Evolutionary conservation across 2,113 vertebrate genomes (phyloP).

Genomic region (Clinocottus analis): DNA sequence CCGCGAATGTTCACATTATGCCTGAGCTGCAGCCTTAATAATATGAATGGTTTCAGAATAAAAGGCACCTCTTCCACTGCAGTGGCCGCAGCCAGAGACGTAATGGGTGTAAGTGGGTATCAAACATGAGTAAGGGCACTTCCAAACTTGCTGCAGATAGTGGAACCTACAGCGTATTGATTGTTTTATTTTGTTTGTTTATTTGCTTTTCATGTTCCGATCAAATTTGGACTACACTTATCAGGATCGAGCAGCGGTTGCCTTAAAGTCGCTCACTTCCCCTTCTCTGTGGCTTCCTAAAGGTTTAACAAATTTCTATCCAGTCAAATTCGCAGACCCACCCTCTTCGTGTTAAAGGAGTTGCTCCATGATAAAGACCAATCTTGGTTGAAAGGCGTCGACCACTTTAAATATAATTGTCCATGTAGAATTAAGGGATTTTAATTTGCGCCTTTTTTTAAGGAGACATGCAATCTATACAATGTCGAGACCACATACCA

Average conservation of each 20-base stretch:
- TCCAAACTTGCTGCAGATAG: not conserved
- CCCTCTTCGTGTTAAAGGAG: too few species aligned
- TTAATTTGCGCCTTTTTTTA: not conserved
- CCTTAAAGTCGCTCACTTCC: not conserved
- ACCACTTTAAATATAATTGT: not conserved
- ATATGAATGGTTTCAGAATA: slow-evolving; percentile 17
- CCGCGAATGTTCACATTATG: slow-evolving; percentile 20
- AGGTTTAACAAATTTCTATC: not conserved
- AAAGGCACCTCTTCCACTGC: not conserved
- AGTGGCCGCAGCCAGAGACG: not conserved
- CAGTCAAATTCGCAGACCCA: not conserved
- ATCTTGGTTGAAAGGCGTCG: not conserved
- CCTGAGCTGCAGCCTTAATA: not conserved
- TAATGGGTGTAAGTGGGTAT: not conserved
- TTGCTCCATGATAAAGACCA: not conserved
- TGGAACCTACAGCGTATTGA: not conserved
- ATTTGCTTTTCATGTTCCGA: not conserved
- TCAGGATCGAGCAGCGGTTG: not conserved
- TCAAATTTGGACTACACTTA: slow-evolving; percentile 7
- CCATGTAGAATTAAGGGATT: not conserved
- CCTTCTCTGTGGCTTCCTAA: not conserved
- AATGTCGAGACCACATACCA: not conserved
- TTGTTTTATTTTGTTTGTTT: not conserved
- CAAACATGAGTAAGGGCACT: not conserved
- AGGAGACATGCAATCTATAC: not conserved